Evolutionary conservation across 2,888 invertebrate genomes (phyloP).

Genomic region (Perdita meconis): DNA sequence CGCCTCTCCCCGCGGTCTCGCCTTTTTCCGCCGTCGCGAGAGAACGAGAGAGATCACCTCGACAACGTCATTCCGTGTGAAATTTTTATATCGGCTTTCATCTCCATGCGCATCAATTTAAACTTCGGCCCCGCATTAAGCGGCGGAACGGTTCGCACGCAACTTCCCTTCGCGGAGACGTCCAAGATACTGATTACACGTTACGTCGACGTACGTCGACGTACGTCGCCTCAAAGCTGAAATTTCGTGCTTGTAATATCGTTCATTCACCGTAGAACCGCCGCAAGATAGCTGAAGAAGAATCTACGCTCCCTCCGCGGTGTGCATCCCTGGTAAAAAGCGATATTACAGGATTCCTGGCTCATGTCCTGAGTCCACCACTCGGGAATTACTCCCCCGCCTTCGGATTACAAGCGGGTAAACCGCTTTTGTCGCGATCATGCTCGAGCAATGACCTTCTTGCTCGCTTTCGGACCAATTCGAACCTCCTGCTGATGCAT

Average conservation of each 20-base stretch:
- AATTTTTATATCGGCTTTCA: slow-evolving; percentile 41
- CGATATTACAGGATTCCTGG: not conserved
- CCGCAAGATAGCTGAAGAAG: not conserved
- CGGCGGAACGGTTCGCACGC: slow-evolving; percentile 9
- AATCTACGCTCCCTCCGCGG: not conserved
- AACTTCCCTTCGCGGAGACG: not conserved
- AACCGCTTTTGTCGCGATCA: slow-evolving; percentile 12
- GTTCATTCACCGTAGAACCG: too few species aligned
- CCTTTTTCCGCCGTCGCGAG: too few species aligned
- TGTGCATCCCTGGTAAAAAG: not conserved
- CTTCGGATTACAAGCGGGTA: slow-evolving; percentile 16
- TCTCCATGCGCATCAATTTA: slow-evolving; percentile 10
- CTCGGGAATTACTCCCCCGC: not conserved
- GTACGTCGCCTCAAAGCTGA: not conserved
- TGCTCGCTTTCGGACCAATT: slow-evolving; percentile 33
- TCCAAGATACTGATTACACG: not conserved
- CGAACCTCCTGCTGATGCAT: slow-evolving; percentile 4
- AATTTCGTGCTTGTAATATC: not conserved
- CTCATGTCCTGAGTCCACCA: too few species aligned
- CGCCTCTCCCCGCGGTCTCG: not conserved
- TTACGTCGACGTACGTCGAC: not conserved
- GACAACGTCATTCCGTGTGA: slow-evolving; percentile 29
- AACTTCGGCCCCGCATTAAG: slow-evolving; percentile 2
- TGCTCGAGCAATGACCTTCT: not conserved
- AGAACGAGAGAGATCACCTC: slow-evolving; percentile 4